phyloP scores from a whole-genome alignment of 2,113 vertebrate genomes.

The Hipposideros armiger region DNA sequence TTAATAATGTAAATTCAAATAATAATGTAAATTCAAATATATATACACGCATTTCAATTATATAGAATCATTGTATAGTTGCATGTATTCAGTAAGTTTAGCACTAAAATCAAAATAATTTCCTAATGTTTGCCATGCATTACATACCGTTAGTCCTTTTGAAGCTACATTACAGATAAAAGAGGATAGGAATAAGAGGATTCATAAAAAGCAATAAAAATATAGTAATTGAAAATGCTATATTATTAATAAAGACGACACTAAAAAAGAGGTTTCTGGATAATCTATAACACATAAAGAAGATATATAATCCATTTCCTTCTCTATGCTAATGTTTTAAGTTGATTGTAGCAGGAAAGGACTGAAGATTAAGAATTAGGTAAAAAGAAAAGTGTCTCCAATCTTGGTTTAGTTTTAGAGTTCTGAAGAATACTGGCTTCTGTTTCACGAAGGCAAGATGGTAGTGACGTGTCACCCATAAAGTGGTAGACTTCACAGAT shows the following conservation, averaged over 20 bases:
- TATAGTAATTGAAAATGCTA: not conserved
- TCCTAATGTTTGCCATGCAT: not conserved
- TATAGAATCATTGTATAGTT: not conserved
- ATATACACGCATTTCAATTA: not conserved
- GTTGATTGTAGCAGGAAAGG: not conserved
- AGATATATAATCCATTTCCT: not conserved
- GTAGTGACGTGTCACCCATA: accelerated
- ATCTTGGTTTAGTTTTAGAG: not conserved
- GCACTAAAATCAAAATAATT: not conserved
- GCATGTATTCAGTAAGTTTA: not conserved
- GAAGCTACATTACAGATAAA: not conserved
- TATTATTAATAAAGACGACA: not conserved
- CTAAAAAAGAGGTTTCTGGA: not conserved
- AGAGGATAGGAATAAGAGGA: not conserved
- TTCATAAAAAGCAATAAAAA: not conserved
- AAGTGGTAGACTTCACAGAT: not conserved
- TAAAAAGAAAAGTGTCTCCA: not conserved
- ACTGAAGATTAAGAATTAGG: not conserved
- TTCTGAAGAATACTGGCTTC: not conserved
- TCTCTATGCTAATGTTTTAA: not conserved
- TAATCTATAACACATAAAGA: not conserved
- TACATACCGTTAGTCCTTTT: not conserved
- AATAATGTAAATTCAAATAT: not conserved
- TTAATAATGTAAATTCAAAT: not conserved
- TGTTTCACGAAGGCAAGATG: not conserved